phyloP scores from a whole-genome alignment of 2,888 invertebrate genomes.

The Brachyopa scutellaris region DNA sequence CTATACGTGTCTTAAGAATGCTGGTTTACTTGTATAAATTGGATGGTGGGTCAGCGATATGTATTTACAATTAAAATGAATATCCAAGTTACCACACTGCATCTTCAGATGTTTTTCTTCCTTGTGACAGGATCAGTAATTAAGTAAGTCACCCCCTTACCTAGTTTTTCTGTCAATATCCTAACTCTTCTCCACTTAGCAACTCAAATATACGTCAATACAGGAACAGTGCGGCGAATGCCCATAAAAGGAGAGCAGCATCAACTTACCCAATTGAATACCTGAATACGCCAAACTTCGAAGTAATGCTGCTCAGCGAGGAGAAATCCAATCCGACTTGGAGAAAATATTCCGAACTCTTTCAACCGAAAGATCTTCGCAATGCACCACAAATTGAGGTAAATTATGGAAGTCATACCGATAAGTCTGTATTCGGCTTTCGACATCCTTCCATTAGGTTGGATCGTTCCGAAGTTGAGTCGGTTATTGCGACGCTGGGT shows the following conservation, averaged over 20 bases:
- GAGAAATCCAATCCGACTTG: conserved; percentile 53
- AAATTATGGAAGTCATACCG: conserved; percentile 50
- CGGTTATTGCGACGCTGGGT: conserved; percentile 59
- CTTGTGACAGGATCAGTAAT: conserved; percentile 18
- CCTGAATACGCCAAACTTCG: conserved; percentile 59
- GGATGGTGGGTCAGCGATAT: neutral
- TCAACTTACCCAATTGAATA: conserved; percentile 48
- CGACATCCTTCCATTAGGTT: conserved; percentile 45
- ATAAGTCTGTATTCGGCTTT: neutral
- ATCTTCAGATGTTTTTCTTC: neutral
- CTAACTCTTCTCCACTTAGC: neutral
- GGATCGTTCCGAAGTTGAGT: conserved; percentile 62
- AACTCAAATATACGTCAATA: conserved; percentile 2
- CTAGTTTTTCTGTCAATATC: neutral
- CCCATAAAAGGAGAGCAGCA: too few relatives aligned
- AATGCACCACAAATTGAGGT: conserved; percentile 47
- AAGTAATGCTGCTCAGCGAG: conserved; percentile 52
- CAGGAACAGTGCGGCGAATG: too few relatives aligned
- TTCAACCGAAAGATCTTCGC: conserved; percentile 41
- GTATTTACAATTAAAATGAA: conserved; percentile 24
- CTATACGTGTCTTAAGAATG: neutral
- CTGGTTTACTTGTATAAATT: conserved; percentile 11
- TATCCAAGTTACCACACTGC: neutral
- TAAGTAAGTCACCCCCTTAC: conserved; percentile 5
- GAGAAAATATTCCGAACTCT: conserved; percentile 51